Base-by-base conservation (phyloP, 2,888 invertebrate genomes). In the Ophion costatus region DNA sequence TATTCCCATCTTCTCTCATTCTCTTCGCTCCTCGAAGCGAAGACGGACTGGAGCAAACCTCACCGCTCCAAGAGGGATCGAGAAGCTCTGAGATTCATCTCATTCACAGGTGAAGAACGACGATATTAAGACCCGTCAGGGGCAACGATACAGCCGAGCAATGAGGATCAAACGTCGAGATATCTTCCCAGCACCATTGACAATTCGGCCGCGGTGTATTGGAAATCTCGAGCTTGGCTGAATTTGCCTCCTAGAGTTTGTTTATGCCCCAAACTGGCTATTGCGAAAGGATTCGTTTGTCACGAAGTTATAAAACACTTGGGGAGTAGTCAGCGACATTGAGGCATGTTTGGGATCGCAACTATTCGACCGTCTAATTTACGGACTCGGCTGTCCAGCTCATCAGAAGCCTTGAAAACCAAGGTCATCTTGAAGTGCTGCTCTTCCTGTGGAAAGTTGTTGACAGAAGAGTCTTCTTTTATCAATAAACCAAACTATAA, bases 61-160 rank as follows among this genome's bases (percentile, higher is more conserved):
- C 56, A 38, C 80, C 17, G 56, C 89, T 89, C 89, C 87, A 87
- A 88, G 88, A 87, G 87, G 88, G 86, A 89, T 89, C 89, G 89
- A 88, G 88, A 87, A 88, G 70, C 86, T 88, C 90, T 89, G 11
- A 14, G 89, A 91, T 91, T 91, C 91, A 90, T 89, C 90, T 89
- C 90, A 91, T 91, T 91, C 91, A 80, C 79, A 90, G 88, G 87
- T 88, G 86, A 83, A 78, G 76, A 80, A 74, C 64, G 59, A 64
- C 45, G 59, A 67, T 78, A 73, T 66, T n/a, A 57, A 71, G 70
- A 66, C 20, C 67, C 59, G 74, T 42, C 70, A 61, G 33, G 33
- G 56, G 57, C 77, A 67, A 70, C 33, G 71, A 79, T 71, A 71
- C 59, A 75, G 11, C 71, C 4, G 17, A 61, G 66, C 56, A 22